phyloP scores from a whole-genome alignment of 2,113 vertebrate genomes.

The Perca schrenkii region DNA sequence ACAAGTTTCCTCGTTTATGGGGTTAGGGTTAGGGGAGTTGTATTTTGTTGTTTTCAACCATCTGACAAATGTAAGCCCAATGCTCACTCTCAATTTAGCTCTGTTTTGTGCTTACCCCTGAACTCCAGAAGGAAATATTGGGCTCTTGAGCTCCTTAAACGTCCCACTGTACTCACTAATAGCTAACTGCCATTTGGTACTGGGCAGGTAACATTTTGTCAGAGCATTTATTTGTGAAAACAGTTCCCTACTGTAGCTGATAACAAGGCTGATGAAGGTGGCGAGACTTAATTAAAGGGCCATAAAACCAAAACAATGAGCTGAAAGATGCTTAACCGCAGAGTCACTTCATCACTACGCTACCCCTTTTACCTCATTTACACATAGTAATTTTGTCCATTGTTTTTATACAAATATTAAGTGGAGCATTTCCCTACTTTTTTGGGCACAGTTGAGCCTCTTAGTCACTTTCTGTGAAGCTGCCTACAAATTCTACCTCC shows the following conservation, averaged over 20 bases:
- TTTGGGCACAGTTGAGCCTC: no score
- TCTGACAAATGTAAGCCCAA: background rate
- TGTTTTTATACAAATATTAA: background rate
- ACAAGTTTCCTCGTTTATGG: background rate
- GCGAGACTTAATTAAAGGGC: background rate
- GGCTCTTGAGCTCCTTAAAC: background rate
- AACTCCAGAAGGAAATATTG: conserved; percentile 1
- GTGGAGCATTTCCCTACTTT: background rate
- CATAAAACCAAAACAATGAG: background rate
- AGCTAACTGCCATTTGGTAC: no score
- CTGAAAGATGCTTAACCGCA: background rate
- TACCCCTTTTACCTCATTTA: background rate
- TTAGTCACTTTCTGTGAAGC: background rate
- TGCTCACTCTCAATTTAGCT: background rate
- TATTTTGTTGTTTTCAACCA: no score
- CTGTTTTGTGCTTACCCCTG: background rate
- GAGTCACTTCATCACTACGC: background rate
- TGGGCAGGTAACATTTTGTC: background rate
- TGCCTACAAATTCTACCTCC: background rate
- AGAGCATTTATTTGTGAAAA: background rate
- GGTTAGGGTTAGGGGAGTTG: no score
- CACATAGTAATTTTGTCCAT: background rate
- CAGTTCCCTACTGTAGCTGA: background rate
- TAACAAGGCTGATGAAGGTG: background rate
- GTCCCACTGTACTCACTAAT: background rate